Percentiles rank a stretch among this genome's conserved stretches.
Conservation (phyloP, 2,797 vertebrate genomes). For the Anniella stebbinsi region DNA sequence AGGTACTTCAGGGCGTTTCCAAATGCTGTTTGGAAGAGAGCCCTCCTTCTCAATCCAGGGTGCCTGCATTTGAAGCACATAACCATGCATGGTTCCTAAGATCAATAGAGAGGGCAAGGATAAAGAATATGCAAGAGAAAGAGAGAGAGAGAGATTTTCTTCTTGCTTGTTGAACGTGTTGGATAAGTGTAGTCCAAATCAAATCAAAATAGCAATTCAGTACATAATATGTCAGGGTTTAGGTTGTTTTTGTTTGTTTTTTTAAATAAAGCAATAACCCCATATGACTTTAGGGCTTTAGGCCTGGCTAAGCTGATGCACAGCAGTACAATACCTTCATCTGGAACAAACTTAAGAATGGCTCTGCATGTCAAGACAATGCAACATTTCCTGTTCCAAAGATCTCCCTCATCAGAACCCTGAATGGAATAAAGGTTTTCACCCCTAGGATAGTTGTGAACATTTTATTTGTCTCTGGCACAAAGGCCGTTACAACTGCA, state of each 20-base stretch:
- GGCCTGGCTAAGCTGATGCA: neutral
- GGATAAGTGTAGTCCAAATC: neutral
- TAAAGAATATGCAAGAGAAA: neutral
- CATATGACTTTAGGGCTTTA: neutral
- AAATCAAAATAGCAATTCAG: neutral
- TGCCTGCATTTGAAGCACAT: neutral
- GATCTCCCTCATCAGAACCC: neutral
- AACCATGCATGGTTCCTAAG: neutral
- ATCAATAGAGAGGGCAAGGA: neutral
- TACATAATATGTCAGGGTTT: too few relatives aligned
- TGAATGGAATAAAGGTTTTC: neutral
- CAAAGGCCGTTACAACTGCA: too few relatives aligned
- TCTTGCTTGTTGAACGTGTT: neutral
- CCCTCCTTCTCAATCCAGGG: too few relatives aligned
- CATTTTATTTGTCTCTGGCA: too few relatives aligned
- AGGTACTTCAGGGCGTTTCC: neutral
- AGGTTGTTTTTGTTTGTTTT: neutral
- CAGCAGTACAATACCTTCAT: neutral
- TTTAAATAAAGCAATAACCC: neutral
- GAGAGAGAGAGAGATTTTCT: too few relatives aligned
- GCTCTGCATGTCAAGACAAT: slow-evolving; percentile 1
- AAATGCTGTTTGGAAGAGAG: neutral
- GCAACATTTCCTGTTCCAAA: slow-evolving; percentile 10
- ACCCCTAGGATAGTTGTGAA: too few relatives aligned
- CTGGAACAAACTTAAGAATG: neutral